phyloP scores from a whole-genome alignment of 2,797 vertebrate species.

The Rhynchotus rufescens region DNA sequence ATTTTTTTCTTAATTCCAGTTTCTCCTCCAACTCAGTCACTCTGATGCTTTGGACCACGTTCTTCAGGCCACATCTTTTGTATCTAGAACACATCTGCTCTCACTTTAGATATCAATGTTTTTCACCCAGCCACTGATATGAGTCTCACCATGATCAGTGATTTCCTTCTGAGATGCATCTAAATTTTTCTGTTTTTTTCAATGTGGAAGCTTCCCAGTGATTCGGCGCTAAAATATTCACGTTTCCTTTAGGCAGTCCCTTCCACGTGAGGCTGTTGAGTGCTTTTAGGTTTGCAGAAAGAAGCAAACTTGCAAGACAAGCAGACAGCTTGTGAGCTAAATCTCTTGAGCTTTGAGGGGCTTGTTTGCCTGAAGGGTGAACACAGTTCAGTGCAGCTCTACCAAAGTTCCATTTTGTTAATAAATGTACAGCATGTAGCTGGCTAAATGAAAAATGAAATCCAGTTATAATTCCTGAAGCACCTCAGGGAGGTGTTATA shows the following conservation, averaged over 20 bases:
- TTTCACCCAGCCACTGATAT: background rate
- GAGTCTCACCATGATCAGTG: background rate
- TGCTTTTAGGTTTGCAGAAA: slow-evolving; percentile 43
- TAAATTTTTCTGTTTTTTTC: slow-evolving; percentile 19
- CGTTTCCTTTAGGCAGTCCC: slow-evolving; percentile 21
- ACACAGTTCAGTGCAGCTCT: slow-evolving; percentile 42
- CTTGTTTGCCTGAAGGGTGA: slow-evolving; percentile 66
- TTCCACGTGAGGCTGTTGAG: slow-evolving; percentile 19
- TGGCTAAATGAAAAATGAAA: slow-evolving; percentile 60
- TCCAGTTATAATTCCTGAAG: slow-evolving; percentile 50
- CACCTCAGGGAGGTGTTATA: slow-evolving; percentile 8
- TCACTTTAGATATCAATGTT: background rate
- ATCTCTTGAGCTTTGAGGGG: slow-evolving; percentile 41
- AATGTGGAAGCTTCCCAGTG: background rate
- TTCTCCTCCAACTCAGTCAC: background rate
- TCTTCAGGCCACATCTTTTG: background rate
- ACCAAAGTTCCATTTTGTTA: slow-evolving; percentile 57
- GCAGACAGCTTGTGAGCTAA: slow-evolving; percentile 46
- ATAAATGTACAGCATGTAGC: slow-evolving; percentile 50
- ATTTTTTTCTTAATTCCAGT: background rate
- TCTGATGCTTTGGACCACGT: background rate
- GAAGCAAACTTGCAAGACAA: slow-evolving; percentile 30
- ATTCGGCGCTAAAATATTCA: slow-evolving; percentile 31
- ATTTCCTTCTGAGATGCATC: background rate
- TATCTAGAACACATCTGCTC: background rate